These are phyloP conservation scores for Paraplagusia blochii DNA, from an alignment of 2,113 vertebrate genomes.

Conservation along the genomic window DNA sequence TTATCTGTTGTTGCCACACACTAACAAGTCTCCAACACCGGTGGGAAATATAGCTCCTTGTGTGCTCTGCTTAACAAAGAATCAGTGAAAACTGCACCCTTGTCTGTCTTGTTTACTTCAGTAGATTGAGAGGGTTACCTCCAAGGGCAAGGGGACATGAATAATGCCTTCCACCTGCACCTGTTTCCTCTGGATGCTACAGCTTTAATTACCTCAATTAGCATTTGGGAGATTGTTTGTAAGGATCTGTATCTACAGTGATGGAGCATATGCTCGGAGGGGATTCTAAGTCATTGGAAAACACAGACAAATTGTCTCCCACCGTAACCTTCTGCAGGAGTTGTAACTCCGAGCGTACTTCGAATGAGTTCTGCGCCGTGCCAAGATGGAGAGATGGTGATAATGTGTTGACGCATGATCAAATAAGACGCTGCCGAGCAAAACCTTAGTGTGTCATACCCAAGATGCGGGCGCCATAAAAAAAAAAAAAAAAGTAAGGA, in stretches of 20 bases:
- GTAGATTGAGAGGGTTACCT: slow-evolving; percentile 73
- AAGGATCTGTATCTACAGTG: slow-evolving; percentile 73
- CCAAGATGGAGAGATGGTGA: slow-evolving; percentile 48
- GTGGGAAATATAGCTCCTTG: slow-evolving; percentile 60
- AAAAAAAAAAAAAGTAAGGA: slow-evolving; percentile 41
- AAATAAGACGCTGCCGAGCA: slow-evolving; percentile 45
- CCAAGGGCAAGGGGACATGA: slow-evolving; percentile 76
- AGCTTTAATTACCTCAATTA: slow-evolving; percentile 79
- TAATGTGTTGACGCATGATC: slow-evolving; percentile 62
- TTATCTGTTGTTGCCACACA: slow-evolving; percentile 53
- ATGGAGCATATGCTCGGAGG: slow-evolving; percentile 69
- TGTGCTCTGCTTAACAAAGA: slow-evolving; percentile 62
- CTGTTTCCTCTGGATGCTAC: slow-evolving; percentile 74
- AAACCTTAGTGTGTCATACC: slow-evolving; percentile 34
- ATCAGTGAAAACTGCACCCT: slow-evolving; percentile 58
- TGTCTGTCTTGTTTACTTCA: slow-evolving; percentile 73
- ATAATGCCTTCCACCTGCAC: slow-evolving; percentile 76
- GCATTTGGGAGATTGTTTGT: slow-evolving; percentile 78
- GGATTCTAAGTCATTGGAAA: slow-evolving; percentile 67
- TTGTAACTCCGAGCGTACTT: slow-evolving; percentile 60
- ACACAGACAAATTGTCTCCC: slow-evolving; percentile 70
- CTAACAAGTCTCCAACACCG: slow-evolving; percentile 39
- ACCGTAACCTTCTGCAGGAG: slow-evolving; percentile 63
- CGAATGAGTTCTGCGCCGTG: slow-evolving; percentile 53
- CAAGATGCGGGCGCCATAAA: slow-evolving; percentile 22